Evolutionary conservation across 1,140 invertebrate genomes (phyloP), one percentile per base, ranked within the genome.

Genomic region (Gryon sp.): DNA sequence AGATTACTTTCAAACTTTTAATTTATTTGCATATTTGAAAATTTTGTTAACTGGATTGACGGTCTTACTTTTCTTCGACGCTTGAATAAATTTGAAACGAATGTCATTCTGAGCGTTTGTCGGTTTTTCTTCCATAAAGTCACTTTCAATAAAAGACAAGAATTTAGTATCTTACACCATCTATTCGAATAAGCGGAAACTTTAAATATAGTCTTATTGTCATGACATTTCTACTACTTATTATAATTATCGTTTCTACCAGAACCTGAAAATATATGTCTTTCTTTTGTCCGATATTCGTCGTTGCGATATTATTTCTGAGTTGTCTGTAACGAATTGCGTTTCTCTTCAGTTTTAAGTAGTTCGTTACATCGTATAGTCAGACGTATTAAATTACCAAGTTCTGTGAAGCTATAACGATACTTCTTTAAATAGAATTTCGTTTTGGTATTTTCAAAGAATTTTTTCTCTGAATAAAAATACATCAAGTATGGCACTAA

Each of bases 301-400:
- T 1, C 19, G 18, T 14, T 1, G 2, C 6, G 18, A 52, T 22
- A 52, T 52, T 52, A 52, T 52, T 22, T 5, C 48, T 3, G 22
- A 18, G 8, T 28, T 15, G 5, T 1, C 2, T 41, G 20, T 28
- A 57, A 41, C 19, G 36, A 57, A 41, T 57, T 57, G n/a, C 36
- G 16, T 22, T 41, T 57, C 15, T 48, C 16, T 41, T 41, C 40
- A 59, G 14, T 45, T 45, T 32, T 22, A 59, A 59, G 55, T 59
- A 59, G 55, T 59, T 45, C 55, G 19, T 59, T 45, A 59, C 18
- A 59, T 15, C 14, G 19, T 45, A 60, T 60, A 46, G 55, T 60
- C 55, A 60, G 55, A 28, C 52, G 15, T 26, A 26, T 41, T 24
- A 40, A 55, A 55, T 52, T 15, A 7, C 36, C 15, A 41, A 18